Evolutionary conservation across 2,888 invertebrate species (phyloP), one percentile per base, ranked within the genome.

Genomic region (Dromius quadrimaculatus): DNA sequence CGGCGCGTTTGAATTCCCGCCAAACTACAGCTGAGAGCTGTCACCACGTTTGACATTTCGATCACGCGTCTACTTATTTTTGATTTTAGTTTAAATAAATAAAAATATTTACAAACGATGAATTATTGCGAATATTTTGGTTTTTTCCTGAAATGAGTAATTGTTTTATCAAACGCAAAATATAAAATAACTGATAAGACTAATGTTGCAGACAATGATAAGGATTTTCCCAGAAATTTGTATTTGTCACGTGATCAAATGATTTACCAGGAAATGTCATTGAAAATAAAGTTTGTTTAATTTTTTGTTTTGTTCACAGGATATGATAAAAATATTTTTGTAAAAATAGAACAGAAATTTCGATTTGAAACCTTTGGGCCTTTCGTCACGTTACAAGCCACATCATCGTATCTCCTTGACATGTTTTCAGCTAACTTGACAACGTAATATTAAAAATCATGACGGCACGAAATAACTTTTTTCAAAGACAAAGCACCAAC

Each of bases 101-200:
- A n/a, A n/a, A n/a, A n/a, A n/a, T n/a, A n/a, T n/a, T n/a, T n/a
- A n/a, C n/a, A n/a, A n/a, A n/a, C n/a, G n/a, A n/a, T n/a, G n/a
- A n/a, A n/a, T n/a, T n/a, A n/a, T n/a, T n/a, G n/a, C n/a, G n/a
- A n/a, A 47, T 47, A n/a, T 47, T 45, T 45, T 11, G 11, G 47
- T 47, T 47, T 41, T 38, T 47, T 47, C 47, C 47, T 47, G 36
- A 11, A 11, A 22, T 47, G 47, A 47, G 22, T 47, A 47, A 47
- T 6, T 2, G 11, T n/a, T 4, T 47, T 47, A 47, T 47, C 47
- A 22, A 22, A 9, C 13, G 47, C 47, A 13, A 47, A 41, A 41
- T 15, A 6, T 41, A 17, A 11, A 36, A n/a, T 19, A 19, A 45
- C 9, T 45, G 45, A 45, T 45, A 45, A 45, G 9, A 19, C 17